Conservation (phyloP, 1,140 invertebrate species). For the Cepaea nemoralis region DNA sequence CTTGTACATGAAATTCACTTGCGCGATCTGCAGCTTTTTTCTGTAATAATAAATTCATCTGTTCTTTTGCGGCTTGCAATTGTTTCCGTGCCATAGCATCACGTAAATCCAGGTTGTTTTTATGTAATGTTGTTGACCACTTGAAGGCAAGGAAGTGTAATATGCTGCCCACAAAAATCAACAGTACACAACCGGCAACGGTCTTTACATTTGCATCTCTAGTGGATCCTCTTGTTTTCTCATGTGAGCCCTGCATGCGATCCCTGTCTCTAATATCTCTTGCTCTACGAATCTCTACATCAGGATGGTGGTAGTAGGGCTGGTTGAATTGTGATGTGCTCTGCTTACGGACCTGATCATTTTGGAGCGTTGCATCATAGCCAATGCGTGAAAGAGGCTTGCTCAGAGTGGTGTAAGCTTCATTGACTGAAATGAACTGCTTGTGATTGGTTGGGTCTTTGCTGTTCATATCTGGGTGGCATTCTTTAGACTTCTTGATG, state of each 20-base stretch:
- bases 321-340: neutral
- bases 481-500: conserved; percentile 33
- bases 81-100: neutral
- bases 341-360: neutral
- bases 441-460: conserved; percentile 22
- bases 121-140: neutral
- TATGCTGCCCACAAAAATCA: neutral
- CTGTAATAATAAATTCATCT: no score
- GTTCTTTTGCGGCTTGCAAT: no score
- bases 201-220: neutral
- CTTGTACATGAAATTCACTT: neutral
- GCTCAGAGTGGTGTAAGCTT: conserved; percentile 27
- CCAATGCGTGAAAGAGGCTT: neutral
- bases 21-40: neutral
- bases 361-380: conserved; percentile 8
- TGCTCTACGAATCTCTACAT: neutral
- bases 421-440: conserved; percentile 24
- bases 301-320: neutral
- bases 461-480: conserved; percentile 28
- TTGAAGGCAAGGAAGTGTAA: conserved; percentile 7
- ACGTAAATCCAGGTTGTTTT: conserved; percentile 5
- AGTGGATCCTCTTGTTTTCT: neutral
- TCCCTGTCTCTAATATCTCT: neutral
- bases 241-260: neutral
- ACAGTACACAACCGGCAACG: neutral